Conservation (phyloP, 2,888 invertebrate species). For the Polydrusus tereticollis region DNA sequence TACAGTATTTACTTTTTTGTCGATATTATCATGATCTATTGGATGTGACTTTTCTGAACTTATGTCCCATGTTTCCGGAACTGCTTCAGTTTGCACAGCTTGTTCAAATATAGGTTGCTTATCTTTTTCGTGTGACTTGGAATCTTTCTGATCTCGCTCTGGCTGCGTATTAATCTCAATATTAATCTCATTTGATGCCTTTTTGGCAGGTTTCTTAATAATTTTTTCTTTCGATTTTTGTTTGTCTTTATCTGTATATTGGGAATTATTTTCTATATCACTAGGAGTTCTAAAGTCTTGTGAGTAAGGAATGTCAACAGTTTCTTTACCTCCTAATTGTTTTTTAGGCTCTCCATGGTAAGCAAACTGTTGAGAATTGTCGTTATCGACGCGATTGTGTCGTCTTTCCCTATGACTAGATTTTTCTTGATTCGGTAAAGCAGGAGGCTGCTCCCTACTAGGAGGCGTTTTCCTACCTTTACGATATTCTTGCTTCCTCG, state of each 20-base stretch:
- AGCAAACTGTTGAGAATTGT: slow-evolving; percentile 54
- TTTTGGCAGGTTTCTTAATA: slow-evolving; percentile 51
- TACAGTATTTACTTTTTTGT: background rate
- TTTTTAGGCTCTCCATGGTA: slow-evolving; percentile 63
- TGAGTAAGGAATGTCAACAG: slow-evolving; percentile 52
- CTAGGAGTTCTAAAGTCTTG: slow-evolving; percentile 59
- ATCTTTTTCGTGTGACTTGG: slow-evolving; percentile 27
- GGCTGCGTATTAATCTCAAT: slow-evolving; percentile 16
- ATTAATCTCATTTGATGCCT: slow-evolving; percentile 31
- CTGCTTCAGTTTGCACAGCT: background rate
- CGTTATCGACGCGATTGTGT: slow-evolving; percentile 57
- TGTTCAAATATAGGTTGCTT: slow-evolving; percentile 18
- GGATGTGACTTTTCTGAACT: background rate
- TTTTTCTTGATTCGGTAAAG: slow-evolving; percentile 59
- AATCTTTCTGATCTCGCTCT: slow-evolving; percentile 13
- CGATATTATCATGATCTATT: background rate
- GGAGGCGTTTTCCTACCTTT: slow-evolving; percentile 54
- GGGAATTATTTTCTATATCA: slow-evolving; percentile 57
- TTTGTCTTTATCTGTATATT: slow-evolving; percentile 57
- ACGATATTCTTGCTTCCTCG: slow-evolving; percentile 59
- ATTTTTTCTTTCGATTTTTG: slow-evolving; percentile 44
- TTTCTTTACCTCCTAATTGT: slow-evolving; percentile 58
- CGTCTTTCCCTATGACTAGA: slow-evolving; percentile 60
- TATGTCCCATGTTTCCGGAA: background rate
- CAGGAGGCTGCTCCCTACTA: slow-evolving; percentile 53